A percentile compares a stretch with the other conserved stretches of the same genome.
Evolutionary conservation across 2,113 vertebrate species (phyloP).

Genomic region (Ophiodon elongatus): DNA sequence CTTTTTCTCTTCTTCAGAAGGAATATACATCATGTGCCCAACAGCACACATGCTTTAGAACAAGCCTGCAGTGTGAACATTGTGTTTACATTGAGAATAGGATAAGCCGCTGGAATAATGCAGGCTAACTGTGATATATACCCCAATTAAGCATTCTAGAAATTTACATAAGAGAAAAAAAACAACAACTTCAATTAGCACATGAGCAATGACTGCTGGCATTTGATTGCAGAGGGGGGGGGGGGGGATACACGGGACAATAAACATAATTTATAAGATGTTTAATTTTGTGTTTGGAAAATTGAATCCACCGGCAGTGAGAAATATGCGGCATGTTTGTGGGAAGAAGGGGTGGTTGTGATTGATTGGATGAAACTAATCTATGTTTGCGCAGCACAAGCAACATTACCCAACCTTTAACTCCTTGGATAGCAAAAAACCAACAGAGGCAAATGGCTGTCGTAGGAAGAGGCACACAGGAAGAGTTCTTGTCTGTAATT

Average conservation of each 20-base stretch:
- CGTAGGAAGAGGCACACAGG: conserved; percentile 1
- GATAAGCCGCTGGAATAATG: conserved; percentile 64
- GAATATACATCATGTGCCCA: conserved; percentile 40
- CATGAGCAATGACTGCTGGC: conserved; percentile 72
- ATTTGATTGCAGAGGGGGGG: conserved; percentile 66
- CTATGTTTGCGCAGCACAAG: conserved; percentile 35
- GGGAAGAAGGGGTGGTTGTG: conserved; percentile 37
- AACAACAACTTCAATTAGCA: conserved; percentile 73
- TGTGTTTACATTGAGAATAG: conserved; percentile 60
- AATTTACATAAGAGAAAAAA: conserved; percentile 75
- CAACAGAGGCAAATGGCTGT: background rate
- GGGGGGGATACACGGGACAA: conserved; percentile 67
- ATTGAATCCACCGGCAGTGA: conserved; percentile 69
- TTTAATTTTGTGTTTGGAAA: conserved; percentile 78
- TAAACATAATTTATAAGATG: conserved; percentile 77
- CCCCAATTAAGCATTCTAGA: conserved; percentile 70
- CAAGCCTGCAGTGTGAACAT: conserved; percentile 42
- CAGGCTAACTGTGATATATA: conserved; percentile 78
- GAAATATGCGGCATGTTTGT: conserved; percentile 54
- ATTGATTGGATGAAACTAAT: conserved; percentile 73
- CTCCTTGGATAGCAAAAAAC: conserved; percentile 24
- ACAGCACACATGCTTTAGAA: conserved; percentile 45
- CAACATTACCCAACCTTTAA: conserved; percentile 51
- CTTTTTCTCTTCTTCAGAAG: conserved; percentile 41
- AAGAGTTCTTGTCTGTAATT: conserved; percentile 57